Conservation (phyloP, 1,140 invertebrate genomes). For the Orchestia grillus region DNA sequence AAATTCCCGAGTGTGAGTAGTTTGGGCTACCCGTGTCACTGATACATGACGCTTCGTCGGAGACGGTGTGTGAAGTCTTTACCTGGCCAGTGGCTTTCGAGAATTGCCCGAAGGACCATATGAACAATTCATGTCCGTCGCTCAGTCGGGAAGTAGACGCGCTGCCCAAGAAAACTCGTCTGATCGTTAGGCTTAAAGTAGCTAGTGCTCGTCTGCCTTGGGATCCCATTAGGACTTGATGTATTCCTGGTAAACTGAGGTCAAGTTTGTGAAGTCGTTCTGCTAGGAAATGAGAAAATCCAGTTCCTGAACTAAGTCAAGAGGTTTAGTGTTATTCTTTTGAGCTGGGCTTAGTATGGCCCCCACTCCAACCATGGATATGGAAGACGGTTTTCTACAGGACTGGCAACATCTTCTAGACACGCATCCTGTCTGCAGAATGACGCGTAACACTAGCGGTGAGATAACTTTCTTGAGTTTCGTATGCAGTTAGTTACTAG, state of each 20-base stretch:
- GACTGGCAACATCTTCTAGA: conserved; percentile 22
- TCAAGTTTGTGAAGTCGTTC: not conserved
- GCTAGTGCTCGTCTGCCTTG: not conserved
- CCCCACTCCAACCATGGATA: conserved; percentile 27
- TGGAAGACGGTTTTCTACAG: conserved; percentile 32
- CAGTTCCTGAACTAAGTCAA: not conserved
- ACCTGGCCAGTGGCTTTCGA: not conserved
- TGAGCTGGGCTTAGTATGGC: conserved; percentile 5
- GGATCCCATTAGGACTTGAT: not conserved
- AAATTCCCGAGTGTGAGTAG: not conserved
- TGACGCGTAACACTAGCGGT: conserved; percentile 19
- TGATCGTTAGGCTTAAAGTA: not conserved
- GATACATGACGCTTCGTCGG: not conserved
- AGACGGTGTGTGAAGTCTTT: not conserved
- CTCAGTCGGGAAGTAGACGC: not conserved
- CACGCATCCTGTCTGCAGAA: conserved; percentile 43
- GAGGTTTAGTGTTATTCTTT: not conserved
- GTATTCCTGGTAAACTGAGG: not conserved
- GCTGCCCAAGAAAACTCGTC: not conserved
- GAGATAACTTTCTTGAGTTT: not conserved
- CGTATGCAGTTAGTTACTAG: not conserved
- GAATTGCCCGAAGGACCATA: not conserved
- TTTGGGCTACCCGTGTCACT: not conserved
- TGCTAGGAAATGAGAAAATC: not conserved
- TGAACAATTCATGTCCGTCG: not conserved